Percentiles rank a stretch among this genome's conserved stretches.
These are phyloP conservation scores for Congeria kusceri DNA, from an alignment of 2,888 invertebrate species.

Conservation along the genomic window DNA sequence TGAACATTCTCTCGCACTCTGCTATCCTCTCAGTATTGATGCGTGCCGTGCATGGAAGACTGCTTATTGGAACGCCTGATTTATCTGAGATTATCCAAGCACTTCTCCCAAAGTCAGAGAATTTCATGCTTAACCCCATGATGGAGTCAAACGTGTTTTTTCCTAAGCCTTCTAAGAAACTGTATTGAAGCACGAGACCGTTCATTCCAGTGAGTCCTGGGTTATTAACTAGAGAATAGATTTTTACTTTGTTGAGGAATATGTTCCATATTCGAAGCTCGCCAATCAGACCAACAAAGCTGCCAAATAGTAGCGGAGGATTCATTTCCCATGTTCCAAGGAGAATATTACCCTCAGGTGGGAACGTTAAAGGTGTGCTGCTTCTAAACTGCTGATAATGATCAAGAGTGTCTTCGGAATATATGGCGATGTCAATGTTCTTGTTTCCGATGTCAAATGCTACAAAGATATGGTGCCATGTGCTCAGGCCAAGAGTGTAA, in stretches of 20 bases:
- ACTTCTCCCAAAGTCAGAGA: constrained; percentile 27
- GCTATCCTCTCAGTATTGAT: constrained; percentile 6
- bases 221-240: constrained; percentile 22
- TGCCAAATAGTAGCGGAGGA: constrained; percentile 45
- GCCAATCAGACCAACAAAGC: constrained; percentile 48
- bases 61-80: constrained; percentile 6
- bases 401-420: constrained; percentile 3
- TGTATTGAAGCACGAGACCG: constrained; percentile 36
- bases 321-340: constrained; percentile 62
- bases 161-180: constrained; percentile 53
- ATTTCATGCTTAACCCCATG: constrained; percentile 28
- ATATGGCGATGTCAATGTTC: constrained; percentile 17
- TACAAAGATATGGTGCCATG: constrained; percentile 64
- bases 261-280: constrained; percentile 67
- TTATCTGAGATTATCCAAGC: constrained; percentile 49
- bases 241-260: constrained; percentile 34
- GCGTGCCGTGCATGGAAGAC: background rate
- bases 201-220: constrained; percentile 9
- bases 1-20: constrained; percentile 32
- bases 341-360: constrained; percentile 49
- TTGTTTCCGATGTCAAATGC: constrained; percentile 35
- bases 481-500: constrained; percentile 13
- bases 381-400: background rate
- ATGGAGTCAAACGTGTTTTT: constrained; percentile 36
- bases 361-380: constrained; percentile 15